Base-by-base conservation (phyloP, 2,797 vertebrate genomes). In the Bovichtus variegatus region DNA sequence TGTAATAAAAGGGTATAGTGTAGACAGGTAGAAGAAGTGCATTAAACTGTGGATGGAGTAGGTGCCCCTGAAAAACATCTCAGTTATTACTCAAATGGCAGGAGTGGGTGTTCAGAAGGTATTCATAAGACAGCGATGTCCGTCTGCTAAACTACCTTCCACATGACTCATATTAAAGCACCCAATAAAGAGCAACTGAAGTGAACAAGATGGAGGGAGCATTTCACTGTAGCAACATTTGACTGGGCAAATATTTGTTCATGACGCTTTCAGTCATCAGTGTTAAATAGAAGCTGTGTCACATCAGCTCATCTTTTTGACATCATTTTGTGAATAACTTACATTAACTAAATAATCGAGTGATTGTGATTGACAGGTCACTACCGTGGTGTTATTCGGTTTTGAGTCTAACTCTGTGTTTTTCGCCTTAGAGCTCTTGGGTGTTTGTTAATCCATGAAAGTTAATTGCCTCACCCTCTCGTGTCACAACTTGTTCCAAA, bases 11-110 rank as follows among this genome's bases (percentile, higher is more conserved):
- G 34, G 2, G 2, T 43, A 3, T 19, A 40, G 41, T 60, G 18
- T n/a, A 66, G 25, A 19, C 16, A 67, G 47, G 60, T 12, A 7
- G 25, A 65, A 40, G 5, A 61, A 44, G 29, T 21, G 36, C 18
- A 53, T 16, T 29, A 31, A 31, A 31, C 8, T 15, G 6, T 11
- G 71, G 40, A n/a, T 31, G 21, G 60, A 59, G 59, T 49, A 36
- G 10, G 36, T 54, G 55, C 50, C 27, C 11, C 25, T 72, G 49
- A 60, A 74, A 81, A 64, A 60, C 38, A 73, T 61, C 31, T 50
- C 16, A 27, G 46, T 40, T 50, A 44, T 67, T 71, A 57, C 44
- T 74, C 73, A 66, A 41, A 6, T 34, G 5, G 13, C 29, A 60
- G 63, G 38, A 69, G 71, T 64, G 55, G 69, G 60, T 44, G 54